A percentile compares a stretch with the other conserved stretches of the same genome.
Evolutionary conservation across 2,888 invertebrate genomes (phyloP).

Genomic region (Phragmatobia fuliginosa): DNA sequence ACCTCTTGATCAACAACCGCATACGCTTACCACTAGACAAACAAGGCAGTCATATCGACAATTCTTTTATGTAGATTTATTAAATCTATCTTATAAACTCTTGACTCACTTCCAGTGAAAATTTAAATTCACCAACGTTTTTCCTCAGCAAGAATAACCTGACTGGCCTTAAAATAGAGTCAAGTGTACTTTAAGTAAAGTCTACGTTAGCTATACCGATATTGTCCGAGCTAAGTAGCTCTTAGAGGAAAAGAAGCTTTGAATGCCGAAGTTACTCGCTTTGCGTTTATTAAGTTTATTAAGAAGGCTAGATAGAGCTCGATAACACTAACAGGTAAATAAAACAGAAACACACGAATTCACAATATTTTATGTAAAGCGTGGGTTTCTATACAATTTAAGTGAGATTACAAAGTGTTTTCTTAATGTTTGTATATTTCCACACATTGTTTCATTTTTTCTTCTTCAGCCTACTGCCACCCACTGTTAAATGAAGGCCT

Average conservation of each 20-base stretch:
- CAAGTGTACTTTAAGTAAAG: not conserved
- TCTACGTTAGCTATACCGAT: conserved; percentile 53
- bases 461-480: no score
- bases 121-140: not conserved
- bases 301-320: not conserved
- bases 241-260: conserved; percentile 58
- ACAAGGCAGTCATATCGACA: no score
- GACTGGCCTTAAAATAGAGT: not conserved
- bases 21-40: no score
- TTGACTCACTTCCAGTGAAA: not conserved
- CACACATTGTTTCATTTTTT: no score
- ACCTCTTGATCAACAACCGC: no score
- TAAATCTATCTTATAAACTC: not conserved
- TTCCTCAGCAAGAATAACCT: not conserved
- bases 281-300: conserved; percentile 29
- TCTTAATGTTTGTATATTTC: no score
- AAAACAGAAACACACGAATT: no score
- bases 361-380: not conserved
- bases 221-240: conserved; percentile 61
- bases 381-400: not conserved
- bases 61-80: no score
- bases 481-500: no score
- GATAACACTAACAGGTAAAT: no score
- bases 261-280: conserved; percentile 48
- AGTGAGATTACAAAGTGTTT: not conserved